Evolutionary conservation across 1,140 invertebrate species (phyloP), one percentile per base, ranked within the genome.

Genomic region (Platyura marginata): DNA sequence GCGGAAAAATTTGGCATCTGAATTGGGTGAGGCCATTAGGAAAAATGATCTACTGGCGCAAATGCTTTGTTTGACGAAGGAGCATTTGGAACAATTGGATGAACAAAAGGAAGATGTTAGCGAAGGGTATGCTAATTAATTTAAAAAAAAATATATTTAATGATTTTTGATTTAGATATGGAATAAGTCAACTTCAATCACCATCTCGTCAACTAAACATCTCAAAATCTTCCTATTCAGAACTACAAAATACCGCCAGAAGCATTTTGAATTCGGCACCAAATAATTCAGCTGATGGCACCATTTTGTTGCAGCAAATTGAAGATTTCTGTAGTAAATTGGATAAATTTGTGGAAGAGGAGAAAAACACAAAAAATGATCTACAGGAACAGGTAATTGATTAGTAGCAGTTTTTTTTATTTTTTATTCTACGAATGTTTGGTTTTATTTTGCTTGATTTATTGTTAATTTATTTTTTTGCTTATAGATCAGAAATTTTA

Each of bases 341-440:
- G n/a, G 72, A 77, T 34, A 70, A 67, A 43, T 63, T 76, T 40
- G 59, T 72, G 1, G 79, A 83, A 42, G 68, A 66, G 13, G 62
- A 70, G 21, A 72, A 71, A 44, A 65, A 64, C 32, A 78, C 82
- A 43, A 68, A 69, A 40, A 72, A 79, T 50, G 81, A 86, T 59
- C 57, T 82, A 25, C 65, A 73, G 44, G 70, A 74, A 40, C 80
- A 84, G 74, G 80, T 83, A 60, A 56, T 34, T 34, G 32, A 3
- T 34, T 34, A 4, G n/a, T n/a, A n/a, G n/a, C n/a, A n/a, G n/a
- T n/a, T n/a, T n/a, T n/a, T n/a, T n/a, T n/a, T n/a, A n/a, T n/a
- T n/a, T n/a, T n/a, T n/a, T n/a, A n/a, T n/a, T n/a, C n/a, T n/a
- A n/a, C n/a, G n/a, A n/a, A n/a, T n/a, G n/a, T n/a, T n/a, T n/a